Conservation (phyloP, 1,140 invertebrate species). For the Trachymyrmex septentrionalis region DNA sequence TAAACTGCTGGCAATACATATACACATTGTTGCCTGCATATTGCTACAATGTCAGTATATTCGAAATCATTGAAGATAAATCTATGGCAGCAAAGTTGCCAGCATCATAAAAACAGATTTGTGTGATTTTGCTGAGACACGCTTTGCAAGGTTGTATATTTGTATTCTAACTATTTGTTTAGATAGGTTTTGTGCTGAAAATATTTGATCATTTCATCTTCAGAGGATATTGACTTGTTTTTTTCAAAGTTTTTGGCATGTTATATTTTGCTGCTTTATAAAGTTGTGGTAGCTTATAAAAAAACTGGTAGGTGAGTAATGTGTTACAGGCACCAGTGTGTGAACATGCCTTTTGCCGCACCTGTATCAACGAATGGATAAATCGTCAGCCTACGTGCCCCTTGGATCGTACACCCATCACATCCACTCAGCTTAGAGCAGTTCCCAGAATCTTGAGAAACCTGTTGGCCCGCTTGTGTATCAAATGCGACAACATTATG, state of each 20-base stretch:
- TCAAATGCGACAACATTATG: slow-evolving; percentile 95
- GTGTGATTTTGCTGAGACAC: too few species aligned
- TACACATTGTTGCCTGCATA: too few species aligned
- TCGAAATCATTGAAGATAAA: too few species aligned
- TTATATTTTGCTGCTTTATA: background rate
- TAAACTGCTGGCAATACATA: too few species aligned
- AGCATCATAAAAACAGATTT: too few species aligned
- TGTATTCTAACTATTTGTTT: background rate
- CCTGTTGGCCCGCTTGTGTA: slow-evolving; percentile 94
- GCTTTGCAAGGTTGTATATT: background rate
- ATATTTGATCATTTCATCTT: background rate
- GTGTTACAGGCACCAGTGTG: slow-evolving; percentile 94
- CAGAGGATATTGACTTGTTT: background rate
- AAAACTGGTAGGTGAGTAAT: slow-evolving; percentile 79
- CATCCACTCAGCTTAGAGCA: slow-evolving; percentile 94
- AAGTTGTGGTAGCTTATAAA: slow-evolving; percentile 63
- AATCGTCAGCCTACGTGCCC: slow-evolving; percentile 97
- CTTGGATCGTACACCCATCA: slow-evolving; percentile 95
- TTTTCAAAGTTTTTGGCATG: background rate
- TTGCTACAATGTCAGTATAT: too few species aligned
- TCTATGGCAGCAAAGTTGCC: too few species aligned
- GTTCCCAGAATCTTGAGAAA: slow-evolving; percentile 97
- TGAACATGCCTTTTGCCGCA: slow-evolving; percentile 98
- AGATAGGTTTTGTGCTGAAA: background rate
- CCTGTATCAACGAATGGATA: slow-evolving; percentile 98